Conservation (phyloP, 37 sponge, comb jelly and placozoan genomes). For the Crambe crambe region DNA sequence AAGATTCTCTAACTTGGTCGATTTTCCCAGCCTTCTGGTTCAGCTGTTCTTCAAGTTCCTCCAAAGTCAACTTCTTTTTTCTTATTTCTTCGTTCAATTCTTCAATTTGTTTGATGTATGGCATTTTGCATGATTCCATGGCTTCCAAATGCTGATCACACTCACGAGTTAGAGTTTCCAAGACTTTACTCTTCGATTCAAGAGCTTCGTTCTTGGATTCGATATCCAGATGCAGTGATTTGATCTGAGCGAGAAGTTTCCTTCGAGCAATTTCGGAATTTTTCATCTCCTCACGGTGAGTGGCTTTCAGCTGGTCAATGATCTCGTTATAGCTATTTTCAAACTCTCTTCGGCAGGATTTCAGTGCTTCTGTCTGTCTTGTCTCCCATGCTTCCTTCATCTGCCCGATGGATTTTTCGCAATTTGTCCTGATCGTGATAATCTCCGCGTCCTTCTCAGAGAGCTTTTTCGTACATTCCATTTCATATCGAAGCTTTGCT, state of each 20-base stretch:
- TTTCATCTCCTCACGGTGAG: not conserved
- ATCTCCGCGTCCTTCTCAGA: not conserved
- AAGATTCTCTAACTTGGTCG: not conserved
- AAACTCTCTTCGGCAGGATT: not conserved
- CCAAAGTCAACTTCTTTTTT: not conserved
- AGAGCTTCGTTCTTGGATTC: not conserved
- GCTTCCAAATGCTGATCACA: conserved; percentile 4
- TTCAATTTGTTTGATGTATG: not conserved
- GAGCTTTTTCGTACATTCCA: not conserved
- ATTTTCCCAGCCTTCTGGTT: not conserved
- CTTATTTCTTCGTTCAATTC: not conserved
- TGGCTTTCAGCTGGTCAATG: not conserved
- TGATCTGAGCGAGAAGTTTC: not conserved
- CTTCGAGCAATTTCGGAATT: not conserved
- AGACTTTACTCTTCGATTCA: not conserved
- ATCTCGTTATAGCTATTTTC: not conserved
- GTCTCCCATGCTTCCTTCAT: not conserved
- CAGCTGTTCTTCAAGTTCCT: not conserved
- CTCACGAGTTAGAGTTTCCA: not conserved
- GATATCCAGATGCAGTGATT: not conserved
- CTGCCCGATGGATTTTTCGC: not conserved
- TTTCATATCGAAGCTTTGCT: not conserved
- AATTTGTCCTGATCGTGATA: not conserved
- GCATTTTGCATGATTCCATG: not conserved
- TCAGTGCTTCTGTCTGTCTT: not conserved